phyloP scores from a whole-genome alignment of 2,888 invertebrate species.

The Ptychoptera contaminata region DNA sequence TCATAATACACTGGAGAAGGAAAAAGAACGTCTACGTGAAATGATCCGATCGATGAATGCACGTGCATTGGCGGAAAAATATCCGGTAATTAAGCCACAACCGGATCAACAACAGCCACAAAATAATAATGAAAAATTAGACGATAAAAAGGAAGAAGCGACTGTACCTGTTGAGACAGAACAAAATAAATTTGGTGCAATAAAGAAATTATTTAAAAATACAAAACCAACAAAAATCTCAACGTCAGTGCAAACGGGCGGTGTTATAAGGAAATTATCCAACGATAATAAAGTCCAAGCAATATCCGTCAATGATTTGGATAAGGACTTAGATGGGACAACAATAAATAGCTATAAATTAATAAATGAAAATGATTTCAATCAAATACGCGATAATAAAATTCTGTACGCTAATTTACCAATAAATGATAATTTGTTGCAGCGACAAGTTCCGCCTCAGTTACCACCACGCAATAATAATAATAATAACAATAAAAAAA shows the following conservation, averaged over 20 bases:
- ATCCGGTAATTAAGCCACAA: constrained; percentile 9
- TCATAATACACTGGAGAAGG: constrained; percentile 9
- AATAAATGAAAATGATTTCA: no score
- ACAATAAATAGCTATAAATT: no score
- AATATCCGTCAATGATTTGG: no score
- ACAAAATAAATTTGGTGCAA: constrained; percentile 13
- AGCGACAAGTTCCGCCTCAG: no score
- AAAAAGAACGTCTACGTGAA: constrained; percentile 14
- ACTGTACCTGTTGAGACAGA: constrained; percentile 3
- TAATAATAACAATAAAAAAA: no score
- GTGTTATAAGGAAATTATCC: constrained; percentile 33
- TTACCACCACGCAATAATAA: no score
- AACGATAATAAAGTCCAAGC: constrained; percentile 13
- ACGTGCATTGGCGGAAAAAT: constrained; percentile 14
- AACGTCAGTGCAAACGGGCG: constrained; percentile 40
- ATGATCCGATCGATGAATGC: constrained; percentile 15
- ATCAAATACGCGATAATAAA: no score
- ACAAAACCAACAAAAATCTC: constrained; percentile 36
- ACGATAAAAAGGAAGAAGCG: no score
- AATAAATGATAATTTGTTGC: constrained; percentile 7
- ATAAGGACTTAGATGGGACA: no score
- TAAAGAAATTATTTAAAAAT: constrained; percentile 13
- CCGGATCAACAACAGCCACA: not conserved
- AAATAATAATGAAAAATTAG: not conserved
- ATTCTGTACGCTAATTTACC: constrained; percentile 32